Base-by-base conservation (phyloP, 2,888 invertebrate species). In the Zaprionus bogoriensis region DNA sequence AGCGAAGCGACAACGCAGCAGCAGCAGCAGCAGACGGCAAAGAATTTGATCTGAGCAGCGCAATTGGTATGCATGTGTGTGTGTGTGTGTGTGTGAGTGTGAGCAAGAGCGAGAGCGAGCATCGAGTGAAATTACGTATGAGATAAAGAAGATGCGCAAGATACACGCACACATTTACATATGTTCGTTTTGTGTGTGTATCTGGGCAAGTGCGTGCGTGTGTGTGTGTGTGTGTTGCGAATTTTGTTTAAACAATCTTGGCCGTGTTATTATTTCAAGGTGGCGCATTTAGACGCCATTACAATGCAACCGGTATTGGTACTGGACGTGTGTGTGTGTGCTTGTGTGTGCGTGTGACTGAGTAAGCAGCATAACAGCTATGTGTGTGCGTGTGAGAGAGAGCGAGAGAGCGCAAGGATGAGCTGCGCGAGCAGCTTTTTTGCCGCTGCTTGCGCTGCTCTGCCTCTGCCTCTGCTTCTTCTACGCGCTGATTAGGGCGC, bases 281-380 rank as follows among this genome's bases (percentile, higher is more conserved):
- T 80, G 84, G 55, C 55, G 76, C 87, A 86, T 82, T 79, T 79
- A 70, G 81, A 72, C 76, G 77, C 84, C 86, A 83, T 85, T 80
- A 74, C 70, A 73, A 67, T 68, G 78, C 81, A 81, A 81, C 81
- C 81, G 81, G 81, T 81, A 80, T 80, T 77, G 67, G 55, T 48
- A 42, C 55, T 82, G 57, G 48, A 58, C 67, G 51, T 52, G 51
- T 46, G 28, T 19, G 19, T 14, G 20, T 42, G 36, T 50, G 38
- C 42, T 48, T 32, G 30, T 28, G 20, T 12, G 46, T 20, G 6
- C 46, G 28, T 20, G 38, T 27, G n/a, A 6, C 22, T 20, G 32
- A 17, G 46, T n/a, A n/a, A n/a, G n/a, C 53, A 45, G 54, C 59
- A 51, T 60, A 47, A 25, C 30, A 47, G 51, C 39, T 41, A 62